A percentile compares a stretch with the other conserved stretches of the same genome.
These are phyloP conservation scores for Myotis yumanensis DNA, from an alignment of 2,113 vertebrate genomes.

Conservation along the genomic window DNA sequence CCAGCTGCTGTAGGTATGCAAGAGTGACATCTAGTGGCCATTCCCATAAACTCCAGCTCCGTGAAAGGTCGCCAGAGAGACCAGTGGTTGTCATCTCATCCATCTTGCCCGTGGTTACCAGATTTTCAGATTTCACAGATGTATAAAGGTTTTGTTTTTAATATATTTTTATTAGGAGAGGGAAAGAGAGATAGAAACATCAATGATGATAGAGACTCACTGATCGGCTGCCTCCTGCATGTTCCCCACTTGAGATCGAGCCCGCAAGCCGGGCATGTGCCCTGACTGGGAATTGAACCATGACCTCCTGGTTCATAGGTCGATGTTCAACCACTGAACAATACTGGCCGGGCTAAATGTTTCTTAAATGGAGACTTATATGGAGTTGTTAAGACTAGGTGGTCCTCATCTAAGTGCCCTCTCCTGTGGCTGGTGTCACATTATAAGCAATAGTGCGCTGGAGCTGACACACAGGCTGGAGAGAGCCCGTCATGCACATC, in stretches of 20 bases:
- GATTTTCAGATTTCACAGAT: conserved; percentile 6
- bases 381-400: neutral
- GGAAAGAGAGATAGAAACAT: too few relatives aligned
- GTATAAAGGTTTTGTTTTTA: neutral
- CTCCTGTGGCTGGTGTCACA: neutral
- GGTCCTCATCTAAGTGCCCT: neutral
- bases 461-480: accelerated
- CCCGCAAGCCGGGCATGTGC: too few relatives aligned
- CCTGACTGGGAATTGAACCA: too few relatives aligned
- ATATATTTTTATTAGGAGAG: too few relatives aligned
- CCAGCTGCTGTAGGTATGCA: neutral
- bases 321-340: too few relatives aligned
- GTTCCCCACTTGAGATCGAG: too few relatives aligned
- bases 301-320: too few relatives aligned
- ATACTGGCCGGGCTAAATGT: neutral
- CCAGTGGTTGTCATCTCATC: neutral
- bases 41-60: neutral
- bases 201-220: too few relatives aligned
- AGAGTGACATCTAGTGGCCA: conserved; percentile 58
- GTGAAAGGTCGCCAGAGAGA: neutral
- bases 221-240: too few relatives aligned
- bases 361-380: neutral
- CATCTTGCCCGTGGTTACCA: neutral
- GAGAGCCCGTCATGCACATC: neutral
- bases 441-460: neutral